These are phyloP conservation scores for Cheirogaleus medius DNA, from an alignment of 2,113 vertebrate species.

Conservation along the genomic window DNA sequence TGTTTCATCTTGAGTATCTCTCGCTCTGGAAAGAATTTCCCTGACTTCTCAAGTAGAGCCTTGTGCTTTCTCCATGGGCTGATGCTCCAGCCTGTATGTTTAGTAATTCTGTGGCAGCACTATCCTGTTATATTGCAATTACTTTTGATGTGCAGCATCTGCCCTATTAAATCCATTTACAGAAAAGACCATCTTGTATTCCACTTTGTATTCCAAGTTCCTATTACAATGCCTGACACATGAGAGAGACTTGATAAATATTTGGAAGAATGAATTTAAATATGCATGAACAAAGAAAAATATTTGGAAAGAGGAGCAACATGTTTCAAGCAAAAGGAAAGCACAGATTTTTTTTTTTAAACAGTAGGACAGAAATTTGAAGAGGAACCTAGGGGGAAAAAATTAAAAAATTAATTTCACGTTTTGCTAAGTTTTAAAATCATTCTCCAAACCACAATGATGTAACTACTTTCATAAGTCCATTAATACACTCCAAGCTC, in stretches of 20 bases:
- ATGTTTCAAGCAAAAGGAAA: not conserved
- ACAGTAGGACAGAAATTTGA: not conserved
- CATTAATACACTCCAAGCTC: not conserved
- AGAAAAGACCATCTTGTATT: not conserved
- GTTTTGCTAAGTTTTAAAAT: conserved; percentile 56
- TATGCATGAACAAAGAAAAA: not conserved
- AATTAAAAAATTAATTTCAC: not conserved
- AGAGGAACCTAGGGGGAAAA: not conserved
- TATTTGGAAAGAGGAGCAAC: not conserved
- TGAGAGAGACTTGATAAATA: not conserved
- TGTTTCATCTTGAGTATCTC: not conserved
- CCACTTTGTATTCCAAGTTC: not conserved
- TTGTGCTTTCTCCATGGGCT: not conserved
- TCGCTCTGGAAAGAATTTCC: not conserved
- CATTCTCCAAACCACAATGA: not conserved
- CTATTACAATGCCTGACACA: not conserved
- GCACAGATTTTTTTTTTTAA: not conserved
- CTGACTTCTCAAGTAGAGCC: not conserved
- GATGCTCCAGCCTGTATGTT: fast-evolving
- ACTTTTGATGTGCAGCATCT: not conserved
- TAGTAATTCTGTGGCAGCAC: not conserved
- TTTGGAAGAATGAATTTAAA: conserved; percentile 22
- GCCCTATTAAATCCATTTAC: not conserved
- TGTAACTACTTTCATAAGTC: conserved; percentile 29
- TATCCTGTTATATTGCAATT: not conserved